These are phyloP conservation scores for Ditula angustiorana DNA, from an alignment of 2,888 invertebrate species.

Conservation along the genomic window DNA sequence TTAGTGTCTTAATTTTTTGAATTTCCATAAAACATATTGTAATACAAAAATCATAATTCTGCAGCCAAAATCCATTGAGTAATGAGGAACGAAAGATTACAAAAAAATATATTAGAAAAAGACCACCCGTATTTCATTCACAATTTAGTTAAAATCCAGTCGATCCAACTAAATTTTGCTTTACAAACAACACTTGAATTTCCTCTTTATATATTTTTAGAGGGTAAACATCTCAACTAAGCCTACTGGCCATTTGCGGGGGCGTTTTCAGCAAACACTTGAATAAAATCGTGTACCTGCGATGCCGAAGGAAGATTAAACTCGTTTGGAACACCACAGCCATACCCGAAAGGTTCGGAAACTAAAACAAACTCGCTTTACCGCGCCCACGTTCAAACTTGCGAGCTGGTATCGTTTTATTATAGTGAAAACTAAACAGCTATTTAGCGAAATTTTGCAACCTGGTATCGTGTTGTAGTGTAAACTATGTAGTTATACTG, in stretches of 20 bases:
- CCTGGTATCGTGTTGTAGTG: background rate
- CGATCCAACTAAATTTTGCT: background rate
- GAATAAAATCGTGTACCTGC: constrained; percentile 15
- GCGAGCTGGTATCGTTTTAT: constrained; percentile 23
- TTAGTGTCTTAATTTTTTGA: too few relatives aligned
- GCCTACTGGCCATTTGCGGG: constrained; percentile 3
- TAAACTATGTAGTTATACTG: background rate
- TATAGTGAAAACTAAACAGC: constrained; percentile 14
- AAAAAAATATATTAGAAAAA: too few relatives aligned
- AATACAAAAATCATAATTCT: too few relatives aligned
- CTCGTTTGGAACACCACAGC: constrained; percentile 15
- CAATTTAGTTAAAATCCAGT: background rate
- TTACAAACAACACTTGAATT: background rate
- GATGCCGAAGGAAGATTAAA: constrained; percentile 20
- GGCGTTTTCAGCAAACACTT: constrained; percentile 25
- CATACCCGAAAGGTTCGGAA: constrained; percentile 14
- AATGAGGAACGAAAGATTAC: too few relatives aligned
- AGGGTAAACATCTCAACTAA: background rate
- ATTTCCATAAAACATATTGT: too few relatives aligned
- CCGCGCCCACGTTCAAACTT: constrained; percentile 15
- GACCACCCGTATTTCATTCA: too few relatives aligned
- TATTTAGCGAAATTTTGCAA: background rate
- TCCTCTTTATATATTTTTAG: background rate
- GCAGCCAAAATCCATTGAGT: too few relatives aligned
- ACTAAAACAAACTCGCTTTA: constrained; percentile 14